Percentiles rank a stretch among this genome's conserved stretches.
phyloP scores from a whole-genome alignment of 2,888 invertebrate species.

The Podabrus alpinus region DNA sequence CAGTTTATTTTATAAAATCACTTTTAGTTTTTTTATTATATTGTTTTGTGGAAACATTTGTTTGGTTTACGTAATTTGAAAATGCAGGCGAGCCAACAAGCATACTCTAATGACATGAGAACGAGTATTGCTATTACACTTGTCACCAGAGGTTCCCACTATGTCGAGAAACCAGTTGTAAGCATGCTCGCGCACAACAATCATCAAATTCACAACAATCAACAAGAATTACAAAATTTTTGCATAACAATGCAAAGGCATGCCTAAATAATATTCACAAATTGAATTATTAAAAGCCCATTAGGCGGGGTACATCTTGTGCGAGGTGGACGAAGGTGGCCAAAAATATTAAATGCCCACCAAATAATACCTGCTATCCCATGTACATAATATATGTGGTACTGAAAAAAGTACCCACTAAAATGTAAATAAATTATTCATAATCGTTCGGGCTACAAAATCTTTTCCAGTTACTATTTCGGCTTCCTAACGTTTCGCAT shows the following conservation, averaged over 20 bases:
- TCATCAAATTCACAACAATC: background rate
- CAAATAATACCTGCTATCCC: too few relatives aligned
- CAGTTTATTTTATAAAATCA: background rate
- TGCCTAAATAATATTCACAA: background rate
- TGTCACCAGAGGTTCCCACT: conserved; percentile 15
- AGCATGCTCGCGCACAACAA: conserved; percentile 9
- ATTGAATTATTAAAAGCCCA: background rate
- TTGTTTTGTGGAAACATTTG: background rate
- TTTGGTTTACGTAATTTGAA: conserved; percentile 10
- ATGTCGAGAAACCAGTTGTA: background rate
- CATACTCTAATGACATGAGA: conserved; percentile 8
- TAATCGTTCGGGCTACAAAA: background rate
- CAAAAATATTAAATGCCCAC: too few relatives aligned
- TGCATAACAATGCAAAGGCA: background rate
- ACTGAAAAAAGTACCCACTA: too few relatives aligned
- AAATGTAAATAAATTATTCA: background rate
- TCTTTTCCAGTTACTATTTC: background rate
- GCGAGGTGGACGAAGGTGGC: too few relatives aligned
- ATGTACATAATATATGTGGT: too few relatives aligned
- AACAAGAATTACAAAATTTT: background rate
- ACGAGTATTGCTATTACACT: conserved; percentile 16
- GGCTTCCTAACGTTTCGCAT: background rate
- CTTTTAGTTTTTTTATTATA: background rate
- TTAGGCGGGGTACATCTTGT: too few relatives aligned
- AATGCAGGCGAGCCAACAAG: conserved; percentile 1